Evolutionary conservation across 2,888 invertebrate species (phyloP), one percentile per base, ranked within the genome.

Genomic region (Campaea margaritaria): DNA sequence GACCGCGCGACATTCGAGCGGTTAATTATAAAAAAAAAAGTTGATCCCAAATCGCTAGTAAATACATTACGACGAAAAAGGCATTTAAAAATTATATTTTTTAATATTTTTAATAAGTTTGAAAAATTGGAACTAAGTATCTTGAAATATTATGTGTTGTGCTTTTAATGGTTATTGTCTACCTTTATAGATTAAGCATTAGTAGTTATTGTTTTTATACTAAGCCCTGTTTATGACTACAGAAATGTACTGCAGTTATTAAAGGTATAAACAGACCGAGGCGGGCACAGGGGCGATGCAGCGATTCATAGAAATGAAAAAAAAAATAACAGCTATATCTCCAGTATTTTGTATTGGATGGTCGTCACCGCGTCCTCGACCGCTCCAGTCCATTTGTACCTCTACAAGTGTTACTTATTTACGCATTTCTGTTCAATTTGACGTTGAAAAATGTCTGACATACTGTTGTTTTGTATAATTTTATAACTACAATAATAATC

Each of bases 161-260:
- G 65, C 65, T 69, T 67, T 34, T 13, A 41, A 65, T 67, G 64
- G 64, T 64, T 68, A 55, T 56, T 56, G 41, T 51, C 34, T 13
- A 39, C 36, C 7, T 51, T 51, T 42, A 0, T 64, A 62, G 56
- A 51, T 27, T 64, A 67, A 69, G 67, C 64, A 46, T 65, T 64
- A 64, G 59, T 64, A 62, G 53, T 58, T 39, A 58, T 64, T 69
- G 67, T 69, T 69, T 69, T 67, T 67, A 66, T 67, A 65, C 28
- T 58, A 58, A 65, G 64, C 63, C 63, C 57, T 53, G 49, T 58
- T 21, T 21, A 14, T 44, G 14, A 49, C 38, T 31, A 14, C 21
- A 41, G 15, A 42, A 28, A 15, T 34, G 5, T 45, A 48, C 47
- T 52, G 38, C 52, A 47, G 31, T 48, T 45, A 12, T 27, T 48